Conservation (phyloP, 2,888 invertebrate species). For the Tubulanus polymorphus region DNA sequence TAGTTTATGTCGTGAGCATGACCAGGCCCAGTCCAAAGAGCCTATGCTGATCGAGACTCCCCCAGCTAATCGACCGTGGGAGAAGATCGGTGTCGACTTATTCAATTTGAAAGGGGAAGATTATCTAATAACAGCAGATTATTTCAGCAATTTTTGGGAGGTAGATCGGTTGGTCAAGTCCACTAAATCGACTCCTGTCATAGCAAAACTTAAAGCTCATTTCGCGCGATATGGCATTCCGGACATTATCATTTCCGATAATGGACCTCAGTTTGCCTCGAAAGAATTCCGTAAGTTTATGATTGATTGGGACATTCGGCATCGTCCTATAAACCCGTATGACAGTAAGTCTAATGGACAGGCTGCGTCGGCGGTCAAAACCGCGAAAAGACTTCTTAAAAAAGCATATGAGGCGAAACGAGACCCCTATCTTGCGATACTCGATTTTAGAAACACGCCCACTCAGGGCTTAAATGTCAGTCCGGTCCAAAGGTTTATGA, state of each 20-base stretch:
- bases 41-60: constrained; percentile 12
- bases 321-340: neutral
- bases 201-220: neutral
- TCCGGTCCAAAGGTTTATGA: constrained; percentile 1
- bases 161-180: neutral
- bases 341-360: constrained; percentile 7
- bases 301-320: constrained; percentile 5
- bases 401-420: neutral
- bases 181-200: neutral
- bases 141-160: constrained; percentile 8
- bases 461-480: neutral
- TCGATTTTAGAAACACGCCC: constrained; percentile 4
- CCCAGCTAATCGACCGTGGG: constrained; percentile 16
- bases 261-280: constrained; percentile 2
- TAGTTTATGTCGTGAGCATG: neutral
- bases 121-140: constrained; percentile 8
- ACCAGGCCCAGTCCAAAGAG: constrained; percentile 15
- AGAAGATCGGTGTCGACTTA: constrained; percentile 14
- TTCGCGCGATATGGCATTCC: constrained; percentile 8
- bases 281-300: neutral
- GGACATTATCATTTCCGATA: neutral
- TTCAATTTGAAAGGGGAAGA: neutral
- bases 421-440: constrained; percentile 2
- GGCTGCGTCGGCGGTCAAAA: constrained; percentile 8
- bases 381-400: neutral